Evolutionary conservation across 2,797 vertebrate species (phyloP), one percentile per base, ranked within the genome.

Genomic region (Dicrostonyx torquatus): DNA sequence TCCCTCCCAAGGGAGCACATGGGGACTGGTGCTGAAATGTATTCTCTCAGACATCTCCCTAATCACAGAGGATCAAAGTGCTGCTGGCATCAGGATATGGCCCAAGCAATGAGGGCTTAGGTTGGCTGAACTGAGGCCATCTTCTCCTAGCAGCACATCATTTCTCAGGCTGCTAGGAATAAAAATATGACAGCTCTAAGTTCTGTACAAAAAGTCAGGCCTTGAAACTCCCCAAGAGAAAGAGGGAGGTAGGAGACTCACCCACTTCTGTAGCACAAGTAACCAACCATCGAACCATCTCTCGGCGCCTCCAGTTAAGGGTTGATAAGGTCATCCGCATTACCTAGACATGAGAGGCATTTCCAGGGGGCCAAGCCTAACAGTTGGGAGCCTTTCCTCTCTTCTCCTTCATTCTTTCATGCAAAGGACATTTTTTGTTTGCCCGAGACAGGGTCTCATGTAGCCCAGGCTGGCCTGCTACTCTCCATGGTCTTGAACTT

Each of bases 281-380:
- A 97, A 99, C 99, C 97, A 99, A 98, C 99, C 99, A 99, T 97
- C 99, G 99, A 94, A 99, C 99, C 99, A 99, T 99, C 98, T 99
- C 99, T 93, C 99, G 99, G 93, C 99, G 99, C 95, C 99, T 99
- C 99, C 99, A 99, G 98, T 99, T 99, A 94, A 99, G 98, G 3
- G 99, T 99, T 96, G 99, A 99, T 96, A 99, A 98, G 11, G 99
- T 99, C 99, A 99, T 99, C 96, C 99, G 99, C 99, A 99, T 99
- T 95, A 99, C 99, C 99, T 99, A 98, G 31, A 96, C 31, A 55
- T 0, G 0, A 95, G 94, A 95, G 84, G 93, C 18, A 20, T 22
- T 96, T 73, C 58, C 43, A 88, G 26, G 43, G 9, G 58, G 43
- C 68, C 55, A 37, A 62, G 62, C 45, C 24, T 86, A 60, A 92